Evolutionary conservation across 2,888 invertebrate genomes (phyloP).

Genomic region (Melolontha melolontha): DNA sequence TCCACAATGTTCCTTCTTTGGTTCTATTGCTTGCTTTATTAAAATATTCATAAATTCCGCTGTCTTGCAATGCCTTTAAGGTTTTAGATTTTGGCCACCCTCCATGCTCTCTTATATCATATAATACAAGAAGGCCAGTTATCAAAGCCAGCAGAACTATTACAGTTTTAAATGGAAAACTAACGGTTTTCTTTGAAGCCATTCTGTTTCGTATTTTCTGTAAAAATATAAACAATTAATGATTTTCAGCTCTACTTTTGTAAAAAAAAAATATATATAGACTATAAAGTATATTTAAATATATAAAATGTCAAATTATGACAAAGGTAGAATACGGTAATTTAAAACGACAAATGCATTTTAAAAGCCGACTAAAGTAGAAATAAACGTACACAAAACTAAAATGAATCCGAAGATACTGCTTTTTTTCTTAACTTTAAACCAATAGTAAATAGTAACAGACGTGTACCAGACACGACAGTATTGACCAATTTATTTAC

Average conservation of each 20-base stretch:
- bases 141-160: conserved; percentile 72
- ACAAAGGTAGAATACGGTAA: conserved; percentile 15
- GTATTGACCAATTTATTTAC: conserved; percentile 41
- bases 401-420: not conserved
- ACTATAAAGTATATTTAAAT: conserved; percentile 23
- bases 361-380: conserved; percentile 13
- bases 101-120: conserved; percentile 75
- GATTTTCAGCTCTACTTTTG: not conserved
- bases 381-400: conserved; percentile 12
- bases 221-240: conserved; percentile 48
- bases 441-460: not conserved
- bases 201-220: conserved; percentile 66
- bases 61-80: conserved; percentile 74
- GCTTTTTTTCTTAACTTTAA: not conserved
- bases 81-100: conserved; percentile 79
- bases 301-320: conserved; percentile 37
- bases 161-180: conserved; percentile 76
- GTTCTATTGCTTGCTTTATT: conserved; percentile 74
- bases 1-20: conserved; percentile 72
- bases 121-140: conserved; percentile 72
- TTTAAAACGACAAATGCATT: conserved; percentile 27
- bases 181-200: conserved; percentile 57
- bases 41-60: conserved; percentile 74
- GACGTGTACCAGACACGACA: not conserved
- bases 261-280: conserved; percentile 17